A percentile compares a stretch with the other conserved stretches of the same genome.
Conservation (phyloP, 2,888 invertebrate species). For the Acanthosepion esculentum region DNA sequence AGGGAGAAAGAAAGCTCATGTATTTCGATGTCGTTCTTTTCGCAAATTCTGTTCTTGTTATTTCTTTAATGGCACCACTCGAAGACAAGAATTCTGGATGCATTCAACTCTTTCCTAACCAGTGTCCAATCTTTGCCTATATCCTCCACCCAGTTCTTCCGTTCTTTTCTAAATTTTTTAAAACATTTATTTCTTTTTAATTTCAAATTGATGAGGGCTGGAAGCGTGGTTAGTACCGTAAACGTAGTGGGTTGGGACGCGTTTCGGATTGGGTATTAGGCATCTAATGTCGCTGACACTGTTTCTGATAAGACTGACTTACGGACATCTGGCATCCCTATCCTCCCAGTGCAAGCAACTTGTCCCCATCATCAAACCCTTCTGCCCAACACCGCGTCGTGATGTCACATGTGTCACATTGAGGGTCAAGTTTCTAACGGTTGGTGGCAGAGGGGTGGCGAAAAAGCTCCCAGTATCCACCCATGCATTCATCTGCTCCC, state of each 20-base stretch:
- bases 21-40: not conserved
- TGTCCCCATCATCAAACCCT: not conserved
- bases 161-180: not conserved
- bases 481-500: not conserved
- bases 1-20: not conserved
- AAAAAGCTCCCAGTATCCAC: not conserved
- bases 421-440: not conserved
- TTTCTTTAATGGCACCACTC: not conserved
- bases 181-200: not conserved
- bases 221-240: not conserved
- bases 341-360: not conserved
- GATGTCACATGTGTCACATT: constrained; percentile 14
- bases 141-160: too few relatives aligned
- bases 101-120: not conserved
- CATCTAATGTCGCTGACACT: constrained; percentile 15
- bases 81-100: not conserved
- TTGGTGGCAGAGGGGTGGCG: not conserved
- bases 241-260: not conserved
- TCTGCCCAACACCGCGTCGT: not conserved
- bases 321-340: not conserved
- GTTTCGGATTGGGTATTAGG: not conserved
- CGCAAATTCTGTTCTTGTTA: not conserved
- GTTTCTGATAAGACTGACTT: not conserved
- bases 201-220: not conserved
- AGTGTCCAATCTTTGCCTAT: not conserved